A percentile compares a stretch with the other conserved stretches of the same genome.
phyloP scores from a whole-genome alignment of 2,797 vertebrate species.

The Orientallactaga sibirica region DNA sequence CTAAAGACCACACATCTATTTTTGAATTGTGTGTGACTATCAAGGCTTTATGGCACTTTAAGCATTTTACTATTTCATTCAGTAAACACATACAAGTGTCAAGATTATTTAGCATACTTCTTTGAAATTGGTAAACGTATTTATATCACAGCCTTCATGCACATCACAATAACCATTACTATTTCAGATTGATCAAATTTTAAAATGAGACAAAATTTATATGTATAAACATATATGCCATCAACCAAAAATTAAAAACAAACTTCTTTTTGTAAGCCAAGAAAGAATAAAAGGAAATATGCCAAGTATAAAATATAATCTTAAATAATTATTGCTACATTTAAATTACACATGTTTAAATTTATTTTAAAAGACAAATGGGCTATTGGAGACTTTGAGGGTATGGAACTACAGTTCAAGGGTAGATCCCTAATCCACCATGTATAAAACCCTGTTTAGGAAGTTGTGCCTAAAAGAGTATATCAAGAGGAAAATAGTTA shows the following conservation, averaged over 20 bases:
- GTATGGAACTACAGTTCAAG: neutral
- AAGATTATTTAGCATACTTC: neutral
- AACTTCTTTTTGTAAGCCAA: neutral
- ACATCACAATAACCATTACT: neutral
- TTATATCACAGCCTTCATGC: neutral
- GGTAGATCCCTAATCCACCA: too few species aligned
- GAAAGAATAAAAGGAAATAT: slow-evolving; percentile 4
- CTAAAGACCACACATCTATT: neutral
- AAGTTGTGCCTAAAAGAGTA: neutral
- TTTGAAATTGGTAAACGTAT: slow-evolving; percentile 46
- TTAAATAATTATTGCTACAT: neutral
- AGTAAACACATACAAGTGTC: slow-evolving; percentile 24
- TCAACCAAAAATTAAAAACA: neutral
- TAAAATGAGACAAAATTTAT: slow-evolving; percentile 26
- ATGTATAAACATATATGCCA: neutral
- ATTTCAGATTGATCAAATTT: neutral
- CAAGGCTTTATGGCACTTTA: neutral
- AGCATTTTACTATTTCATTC: neutral
- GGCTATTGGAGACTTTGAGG: neutral
- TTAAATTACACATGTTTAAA: neutral
- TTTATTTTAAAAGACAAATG: neutral
- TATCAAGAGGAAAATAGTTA: slow-evolving; percentile 12
- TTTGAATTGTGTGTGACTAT: slow-evolving; percentile 40
- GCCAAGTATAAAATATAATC: neutral
- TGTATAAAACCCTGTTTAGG: neutral